Percentiles rank a stretch among this genome's conserved stretches.
phyloP scores from a whole-genome alignment of 2,888 invertebrate genomes.

The Drosophila mettleri region DNA sequence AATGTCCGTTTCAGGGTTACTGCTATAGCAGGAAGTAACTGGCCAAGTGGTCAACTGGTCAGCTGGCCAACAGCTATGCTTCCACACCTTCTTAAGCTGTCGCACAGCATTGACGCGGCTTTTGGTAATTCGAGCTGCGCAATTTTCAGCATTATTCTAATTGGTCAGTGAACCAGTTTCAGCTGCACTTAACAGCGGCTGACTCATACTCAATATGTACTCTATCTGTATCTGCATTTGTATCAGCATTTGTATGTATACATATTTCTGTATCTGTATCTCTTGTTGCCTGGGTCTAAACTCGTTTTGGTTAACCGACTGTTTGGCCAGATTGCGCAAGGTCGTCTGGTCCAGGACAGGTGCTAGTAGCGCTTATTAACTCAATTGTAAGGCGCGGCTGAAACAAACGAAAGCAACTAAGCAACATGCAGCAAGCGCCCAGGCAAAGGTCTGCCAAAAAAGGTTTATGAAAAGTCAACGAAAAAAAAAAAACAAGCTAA shows the following conservation, averaged over 20 bases:
- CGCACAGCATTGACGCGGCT: neutral
- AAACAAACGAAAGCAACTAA: constrained; percentile 8
- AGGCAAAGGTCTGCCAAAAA: constrained; percentile 15
- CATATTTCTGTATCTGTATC: constrained; percentile 8
- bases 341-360: constrained; percentile 79
- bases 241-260: neutral
- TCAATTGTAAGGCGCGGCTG: constrained; percentile 56
- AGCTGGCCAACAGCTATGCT: constrained; percentile 22
- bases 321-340: constrained; percentile 76
- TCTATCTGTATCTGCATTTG: constrained; percentile 9
- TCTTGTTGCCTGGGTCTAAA: constrained; percentile 43
- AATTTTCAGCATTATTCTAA: constrained; percentile 68
- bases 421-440: constrained; percentile 10
- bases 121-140: constrained; percentile 35
- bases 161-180: constrained; percentile 73
- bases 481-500: constrained; percentile 48
- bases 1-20: constrained; percentile 68
- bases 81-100: constrained; percentile 33
- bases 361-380: constrained; percentile 45
- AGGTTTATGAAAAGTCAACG: constrained; percentile 30
- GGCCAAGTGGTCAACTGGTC: constrained; percentile 41
- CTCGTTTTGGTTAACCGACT: constrained; percentile 49
- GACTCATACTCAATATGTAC: constrained; percentile 47
- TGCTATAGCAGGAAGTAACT: constrained; percentile 65
- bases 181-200: constrained; percentile 48